phyloP scores from a whole-genome alignment of 2,797 vertebrate genomes.

The Hipposideros larvatus region DNA sequence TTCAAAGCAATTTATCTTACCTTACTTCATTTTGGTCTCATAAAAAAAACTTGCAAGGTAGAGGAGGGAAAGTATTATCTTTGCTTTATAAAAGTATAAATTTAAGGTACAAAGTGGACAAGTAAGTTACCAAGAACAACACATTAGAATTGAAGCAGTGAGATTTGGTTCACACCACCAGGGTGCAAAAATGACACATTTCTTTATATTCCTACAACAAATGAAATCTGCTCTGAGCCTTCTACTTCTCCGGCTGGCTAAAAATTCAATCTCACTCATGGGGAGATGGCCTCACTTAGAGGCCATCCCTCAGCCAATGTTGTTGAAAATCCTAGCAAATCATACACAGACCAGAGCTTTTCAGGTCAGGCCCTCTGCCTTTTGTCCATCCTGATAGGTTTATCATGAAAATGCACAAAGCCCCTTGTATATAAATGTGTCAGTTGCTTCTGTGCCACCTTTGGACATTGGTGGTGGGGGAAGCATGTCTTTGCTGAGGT shows the following conservation, averaged over 20 bases:
- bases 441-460: neutral
- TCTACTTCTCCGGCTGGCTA: constrained; percentile 42
- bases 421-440: neutral
- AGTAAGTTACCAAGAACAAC: constrained; percentile 34
- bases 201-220: constrained; percentile 39
- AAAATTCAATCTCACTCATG: constrained; percentile 14
- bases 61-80: constrained; percentile 9
- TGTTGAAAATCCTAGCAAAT: constrained; percentile 12
- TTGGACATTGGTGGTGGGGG: neutral
- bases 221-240: constrained; percentile 37
- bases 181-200: constrained; percentile 50
- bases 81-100: constrained; percentile 66
- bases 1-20: constrained; percentile 52
- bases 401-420: constrained; percentile 32
- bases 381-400: constrained; percentile 16
- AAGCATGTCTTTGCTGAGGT: neutral
- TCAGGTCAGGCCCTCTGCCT: neutral
- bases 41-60: constrained; percentile 54
- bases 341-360: neutral
- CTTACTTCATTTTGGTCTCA: constrained; percentile 53
- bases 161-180: constrained; percentile 30
- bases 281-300: neutral
- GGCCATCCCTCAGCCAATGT: neutral
- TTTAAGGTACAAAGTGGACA: constrained; percentile 58
- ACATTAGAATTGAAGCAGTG: constrained; percentile 41